phyloP scores from a whole-genome alignment of 1,140 invertebrate genomes.

The Oryctes rhinoceros region DNA sequence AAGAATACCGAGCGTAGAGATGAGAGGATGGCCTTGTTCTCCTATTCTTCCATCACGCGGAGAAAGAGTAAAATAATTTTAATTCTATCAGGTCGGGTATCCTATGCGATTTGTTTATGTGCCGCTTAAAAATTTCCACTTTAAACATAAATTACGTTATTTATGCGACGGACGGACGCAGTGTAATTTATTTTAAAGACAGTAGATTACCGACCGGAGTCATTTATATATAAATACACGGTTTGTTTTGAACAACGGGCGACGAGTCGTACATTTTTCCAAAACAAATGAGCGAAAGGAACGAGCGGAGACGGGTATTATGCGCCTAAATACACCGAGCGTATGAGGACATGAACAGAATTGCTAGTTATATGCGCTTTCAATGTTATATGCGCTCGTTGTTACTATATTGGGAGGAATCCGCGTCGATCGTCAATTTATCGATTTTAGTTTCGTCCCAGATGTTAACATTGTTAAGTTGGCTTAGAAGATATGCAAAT shows the following conservation, averaged over 20 bases:
- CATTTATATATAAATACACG: slow-evolving; percentile 37
- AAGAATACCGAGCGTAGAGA: not conserved
- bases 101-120: slow-evolving; percentile 39
- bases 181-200: slow-evolving; percentile 40
- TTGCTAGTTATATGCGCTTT: not conserved
- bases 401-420: not conserved
- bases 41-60: slow-evolving; percentile 28
- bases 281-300: slow-evolving; percentile 39
- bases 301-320: slow-evolving; percentile 16
- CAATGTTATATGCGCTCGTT: not conserved
- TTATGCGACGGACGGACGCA: not conserved
- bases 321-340: slow-evolving; percentile 31
- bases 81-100: slow-evolving; percentile 34
- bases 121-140: slow-evolving; percentile 30
- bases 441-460: not conserved
- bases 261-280: slow-evolving; percentile 34
- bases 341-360: not conserved
- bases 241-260: slow-evolving; percentile 36
- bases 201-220: slow-evolving; percentile 36
- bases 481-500: too few species aligned
- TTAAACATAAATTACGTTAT: too few species aligned
- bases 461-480: too few species aligned
- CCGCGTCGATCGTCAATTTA: not conserved
- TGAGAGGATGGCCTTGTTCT: slow-evolving; percentile 20
- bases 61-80: slow-evolving; percentile 34